Evolutionary conservation across 2,888 invertebrate species (phyloP).

Genomic region (Chrysolina americana): DNA sequence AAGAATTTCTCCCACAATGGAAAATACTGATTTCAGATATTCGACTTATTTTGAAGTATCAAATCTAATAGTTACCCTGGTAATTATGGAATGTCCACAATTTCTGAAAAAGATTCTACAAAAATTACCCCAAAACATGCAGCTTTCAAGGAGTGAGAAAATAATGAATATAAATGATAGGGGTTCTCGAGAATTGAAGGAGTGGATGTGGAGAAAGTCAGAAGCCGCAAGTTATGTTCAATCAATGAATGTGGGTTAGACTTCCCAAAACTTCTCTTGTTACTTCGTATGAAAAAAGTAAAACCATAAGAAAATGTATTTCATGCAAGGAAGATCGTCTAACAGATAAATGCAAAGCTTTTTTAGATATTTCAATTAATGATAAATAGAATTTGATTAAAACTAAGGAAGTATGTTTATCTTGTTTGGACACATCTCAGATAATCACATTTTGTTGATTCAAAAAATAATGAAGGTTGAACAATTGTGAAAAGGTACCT

Average conservation of each 20-base stretch:
- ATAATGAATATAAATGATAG: not conserved
- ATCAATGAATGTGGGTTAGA: conserved; percentile 1
- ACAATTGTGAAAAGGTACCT: conserved; percentile 2
- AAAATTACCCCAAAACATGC: not conserved
- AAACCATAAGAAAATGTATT: too few relatives aligned
- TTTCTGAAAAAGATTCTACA: conserved; percentile 9
- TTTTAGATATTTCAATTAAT: not conserved
- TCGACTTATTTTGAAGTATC: conserved; percentile 26
- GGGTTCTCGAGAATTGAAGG: conserved; percentile 4
- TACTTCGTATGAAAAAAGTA: too few relatives aligned
- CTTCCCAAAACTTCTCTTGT: not conserved
- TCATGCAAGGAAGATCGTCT: not conserved
- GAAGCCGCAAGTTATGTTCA: conserved; percentile 5
- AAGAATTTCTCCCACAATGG: not conserved
- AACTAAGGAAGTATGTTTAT: not conserved
- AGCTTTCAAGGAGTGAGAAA: not conserved
- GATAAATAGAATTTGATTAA: not conserved
- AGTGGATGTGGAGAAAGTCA: conserved; percentile 5
- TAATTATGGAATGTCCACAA: not conserved
- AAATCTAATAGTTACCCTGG: not conserved
- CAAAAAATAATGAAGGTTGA: not conserved
- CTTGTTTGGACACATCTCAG: too few relatives aligned
- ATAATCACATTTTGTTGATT: not conserved
- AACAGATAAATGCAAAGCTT: not conserved
- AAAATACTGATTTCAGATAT: conserved; percentile 15